Percentiles rank a stretch among this genome's conserved stretches.
These are phyloP conservation scores for Oncopodura yosiiana DNA, from an alignment of 1,140 invertebrate genomes.

Conservation along the genomic window DNA sequence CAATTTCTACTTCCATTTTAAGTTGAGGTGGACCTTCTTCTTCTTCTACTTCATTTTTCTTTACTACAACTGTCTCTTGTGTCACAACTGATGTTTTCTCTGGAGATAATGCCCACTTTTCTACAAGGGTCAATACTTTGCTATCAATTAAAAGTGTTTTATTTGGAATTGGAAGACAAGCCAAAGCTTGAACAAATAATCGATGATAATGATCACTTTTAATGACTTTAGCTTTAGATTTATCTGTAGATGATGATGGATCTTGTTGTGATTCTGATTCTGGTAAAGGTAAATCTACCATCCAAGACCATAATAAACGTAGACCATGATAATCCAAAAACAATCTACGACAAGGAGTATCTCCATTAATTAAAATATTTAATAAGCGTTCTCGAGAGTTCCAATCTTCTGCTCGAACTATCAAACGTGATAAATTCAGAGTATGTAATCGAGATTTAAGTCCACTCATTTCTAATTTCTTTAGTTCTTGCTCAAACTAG, in stretches of 20 bases:
- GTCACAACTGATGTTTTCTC: too few relatives aligned
- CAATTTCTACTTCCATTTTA: neutral
- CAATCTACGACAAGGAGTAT: constrained; percentile 68
- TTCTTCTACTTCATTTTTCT: neutral
- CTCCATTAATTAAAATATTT: constrained; percentile 55
- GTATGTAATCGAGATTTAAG: constrained; percentile 81
- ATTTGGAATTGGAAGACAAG: constrained; percentile 68
- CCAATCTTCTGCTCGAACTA: constrained; percentile 78
- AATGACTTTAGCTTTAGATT: too few relatives aligned
- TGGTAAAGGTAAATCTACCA: constrained; percentile 53
- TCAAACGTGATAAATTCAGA: constrained; percentile 72
- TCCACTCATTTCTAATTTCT: constrained; percentile 58
- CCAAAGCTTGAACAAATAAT: constrained; percentile 62
- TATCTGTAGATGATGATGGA: too few relatives aligned
- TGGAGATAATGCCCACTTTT: constrained; percentile 56
- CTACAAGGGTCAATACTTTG: constrained; percentile 68
- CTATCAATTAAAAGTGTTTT: constrained; percentile 86
- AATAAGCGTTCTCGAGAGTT: constrained; percentile 56
- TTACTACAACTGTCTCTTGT: neutral
- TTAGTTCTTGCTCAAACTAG: constrained; percentile 68
- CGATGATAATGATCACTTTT: constrained; percentile 24
- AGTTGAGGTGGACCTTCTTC: neutral
- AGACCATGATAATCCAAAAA: constrained; percentile 93
- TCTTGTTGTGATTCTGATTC: constrained; percentile 6
- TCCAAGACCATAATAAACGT: constrained; percentile 80